phyloP scores from a whole-genome alignment of 2,113 vertebrate species.

The Hypanus sabinus region DNA sequence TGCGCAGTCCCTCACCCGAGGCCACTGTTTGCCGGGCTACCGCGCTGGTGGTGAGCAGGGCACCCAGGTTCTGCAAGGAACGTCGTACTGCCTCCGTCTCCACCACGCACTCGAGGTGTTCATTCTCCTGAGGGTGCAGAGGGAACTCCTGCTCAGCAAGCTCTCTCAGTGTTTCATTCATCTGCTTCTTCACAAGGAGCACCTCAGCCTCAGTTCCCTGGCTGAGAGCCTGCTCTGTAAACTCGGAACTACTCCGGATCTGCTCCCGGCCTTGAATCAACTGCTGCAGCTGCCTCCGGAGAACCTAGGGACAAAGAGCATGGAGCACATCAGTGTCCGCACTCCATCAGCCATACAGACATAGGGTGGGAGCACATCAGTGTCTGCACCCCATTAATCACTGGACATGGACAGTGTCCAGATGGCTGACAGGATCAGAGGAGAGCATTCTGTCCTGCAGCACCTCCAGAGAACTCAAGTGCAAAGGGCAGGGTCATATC shows the following conservation, averaged over 20 bases:
- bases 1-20: constrained; percentile 83
- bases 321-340: not conserved
- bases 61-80: constrained; percentile 87
- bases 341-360: not conserved
- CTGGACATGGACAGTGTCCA: too few species aligned
- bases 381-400: not conserved
- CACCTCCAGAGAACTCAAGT: too few species aligned
- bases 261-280: constrained; percentile 85
- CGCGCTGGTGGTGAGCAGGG: constrained; percentile 79
- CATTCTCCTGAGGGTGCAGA: constrained; percentile 79
- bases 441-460: too few species aligned
- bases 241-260: constrained; percentile 86
- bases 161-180: constrained; percentile 80
- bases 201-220: constrained; percentile 84
- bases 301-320: constrained; percentile 57
- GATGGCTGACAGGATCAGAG: too few species aligned
- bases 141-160: constrained; percentile 75
- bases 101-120: constrained; percentile 78
- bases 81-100: constrained; percentile 81
- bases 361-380: not conserved
- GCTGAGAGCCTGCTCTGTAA: constrained; percentile 84
- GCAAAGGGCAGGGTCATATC: too few species aligned
- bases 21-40: constrained; percentile 84
- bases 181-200: constrained; percentile 86
- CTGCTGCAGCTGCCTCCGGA: constrained; percentile 77